phyloP scores from a whole-genome alignment of 1,140 invertebrate species.

The Trichonephila clavata region DNA sequence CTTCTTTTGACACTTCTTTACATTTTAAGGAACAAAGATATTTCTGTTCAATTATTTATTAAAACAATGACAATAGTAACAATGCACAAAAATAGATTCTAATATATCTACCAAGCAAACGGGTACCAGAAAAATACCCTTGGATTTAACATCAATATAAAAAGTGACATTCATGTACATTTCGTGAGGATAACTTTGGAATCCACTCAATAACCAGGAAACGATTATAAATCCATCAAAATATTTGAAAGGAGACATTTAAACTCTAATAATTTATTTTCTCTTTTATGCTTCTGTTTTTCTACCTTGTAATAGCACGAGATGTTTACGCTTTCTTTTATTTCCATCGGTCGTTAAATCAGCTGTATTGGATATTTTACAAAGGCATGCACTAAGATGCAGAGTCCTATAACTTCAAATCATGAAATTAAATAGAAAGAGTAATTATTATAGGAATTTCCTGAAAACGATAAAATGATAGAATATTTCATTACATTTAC shows the following conservation, averaged over 20 bases:
- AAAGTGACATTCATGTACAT: slow-evolving; percentile 1
- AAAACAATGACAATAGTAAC: too few species aligned
- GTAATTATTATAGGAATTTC: too few species aligned
- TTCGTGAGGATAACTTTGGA: slow-evolving; percentile 16
- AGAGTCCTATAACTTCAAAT: too few species aligned
- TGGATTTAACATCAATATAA: neutral
- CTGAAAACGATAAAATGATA: too few species aligned
- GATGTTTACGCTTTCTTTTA: neutral
- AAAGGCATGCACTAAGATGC: too few species aligned
- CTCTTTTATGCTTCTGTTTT: neutral
- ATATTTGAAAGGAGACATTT: slow-evolving; percentile 7
- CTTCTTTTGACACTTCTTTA: too few species aligned
- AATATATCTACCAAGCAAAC: too few species aligned
- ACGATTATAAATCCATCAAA: slow-evolving; percentile 8
- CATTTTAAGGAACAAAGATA: too few species aligned
- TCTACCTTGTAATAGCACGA: neutral
- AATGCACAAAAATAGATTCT: too few species aligned
- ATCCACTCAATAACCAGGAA: slow-evolving; percentile 12
- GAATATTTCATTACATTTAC: too few species aligned
- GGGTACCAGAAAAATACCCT: neutral
- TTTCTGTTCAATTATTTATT: too few species aligned
- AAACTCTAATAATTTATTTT: neutral
- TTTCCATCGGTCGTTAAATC: neutral
- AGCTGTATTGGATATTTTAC: neutral
- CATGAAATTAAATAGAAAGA: too few species aligned